Conservation (phyloP, 2,888 invertebrate genomes). For the Apamea monoglypha region DNA sequence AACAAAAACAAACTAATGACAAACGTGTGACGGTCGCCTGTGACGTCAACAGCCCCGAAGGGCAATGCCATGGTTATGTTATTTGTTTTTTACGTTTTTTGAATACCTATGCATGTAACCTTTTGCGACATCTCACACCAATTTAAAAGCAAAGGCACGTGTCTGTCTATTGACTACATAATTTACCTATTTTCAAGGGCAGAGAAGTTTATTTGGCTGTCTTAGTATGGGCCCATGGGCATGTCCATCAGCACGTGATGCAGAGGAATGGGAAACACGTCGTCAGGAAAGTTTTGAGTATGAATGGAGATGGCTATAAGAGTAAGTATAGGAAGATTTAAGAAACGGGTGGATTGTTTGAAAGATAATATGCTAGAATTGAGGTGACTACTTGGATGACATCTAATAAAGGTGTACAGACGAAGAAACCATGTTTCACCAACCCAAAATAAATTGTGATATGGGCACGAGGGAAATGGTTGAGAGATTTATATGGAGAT, state of each 20-base stretch:
- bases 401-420: background rate
- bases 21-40: conserved; percentile 1
- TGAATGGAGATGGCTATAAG: background rate
- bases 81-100: background rate
- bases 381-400: background rate
- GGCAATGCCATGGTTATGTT: background rate
- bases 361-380: background rate
- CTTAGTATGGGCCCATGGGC: background rate
- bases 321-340: background rate
- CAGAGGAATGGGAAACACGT: no score
- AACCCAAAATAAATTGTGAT: background rate
- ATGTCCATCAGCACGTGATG: background rate
- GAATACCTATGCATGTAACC: background rate
- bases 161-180: background rate
- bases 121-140: background rate
- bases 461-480: background rate
- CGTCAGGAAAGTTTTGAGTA: background rate
- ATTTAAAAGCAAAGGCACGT: background rate
- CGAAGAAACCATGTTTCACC: background rate
- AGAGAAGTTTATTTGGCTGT: background rate
- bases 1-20: conserved; percentile 23
- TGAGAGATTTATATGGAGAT: background rate
- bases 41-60: background rate
- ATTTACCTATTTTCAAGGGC: background rate
- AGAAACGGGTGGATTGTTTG: background rate